These are phyloP conservation scores for Oxyteleia sp. DNA, from an alignment of 2,888 invertebrate genomes.

Conservation along the genomic window DNA sequence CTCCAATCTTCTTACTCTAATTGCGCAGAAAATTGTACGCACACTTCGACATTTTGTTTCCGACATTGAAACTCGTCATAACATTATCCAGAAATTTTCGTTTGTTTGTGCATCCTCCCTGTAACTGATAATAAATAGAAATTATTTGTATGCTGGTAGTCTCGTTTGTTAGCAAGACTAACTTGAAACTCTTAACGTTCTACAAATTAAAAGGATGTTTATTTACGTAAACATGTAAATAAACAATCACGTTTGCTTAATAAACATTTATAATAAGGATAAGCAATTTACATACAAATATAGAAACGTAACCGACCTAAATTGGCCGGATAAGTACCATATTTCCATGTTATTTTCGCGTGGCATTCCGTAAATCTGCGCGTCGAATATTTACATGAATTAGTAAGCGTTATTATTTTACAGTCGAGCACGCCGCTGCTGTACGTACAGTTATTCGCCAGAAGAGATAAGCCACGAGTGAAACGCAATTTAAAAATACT, in stretches of 20 bases:
- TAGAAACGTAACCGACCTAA: not conserved
- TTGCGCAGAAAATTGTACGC: slow-evolving; percentile 35
- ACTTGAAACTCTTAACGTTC: too few species aligned
- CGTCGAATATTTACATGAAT: slow-evolving; percentile 63
- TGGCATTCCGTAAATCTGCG: slow-evolving; percentile 65
- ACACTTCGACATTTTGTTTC: slow-evolving; percentile 1
- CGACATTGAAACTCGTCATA: too few species aligned
- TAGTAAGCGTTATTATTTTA: slow-evolving; percentile 69
- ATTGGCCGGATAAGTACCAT: slow-evolving; percentile 32
- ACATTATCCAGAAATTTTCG: not conserved
- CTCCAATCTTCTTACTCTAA: slow-evolving; percentile 30
- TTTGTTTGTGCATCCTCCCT: too few species aligned
- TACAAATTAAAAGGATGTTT: too few species aligned
- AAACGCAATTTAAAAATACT: slow-evolving; percentile 40
- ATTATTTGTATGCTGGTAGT: too few species aligned
- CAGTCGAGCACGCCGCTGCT: slow-evolving; percentile 58
- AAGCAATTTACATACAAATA: too few species aligned
- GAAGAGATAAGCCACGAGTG: slow-evolving; percentile 54
- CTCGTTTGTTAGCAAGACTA: too few species aligned
- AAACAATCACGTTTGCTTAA: too few species aligned
- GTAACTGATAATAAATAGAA: too few species aligned
- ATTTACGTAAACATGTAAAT: too few species aligned
- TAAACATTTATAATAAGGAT: too few species aligned
- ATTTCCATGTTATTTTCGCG: slow-evolving; percentile 31
- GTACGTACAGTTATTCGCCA: slow-evolving; percentile 66